Base-by-base conservation (phyloP, 2,797 vertebrate genomes). In the Scolopax bukidnonensis region DNA sequence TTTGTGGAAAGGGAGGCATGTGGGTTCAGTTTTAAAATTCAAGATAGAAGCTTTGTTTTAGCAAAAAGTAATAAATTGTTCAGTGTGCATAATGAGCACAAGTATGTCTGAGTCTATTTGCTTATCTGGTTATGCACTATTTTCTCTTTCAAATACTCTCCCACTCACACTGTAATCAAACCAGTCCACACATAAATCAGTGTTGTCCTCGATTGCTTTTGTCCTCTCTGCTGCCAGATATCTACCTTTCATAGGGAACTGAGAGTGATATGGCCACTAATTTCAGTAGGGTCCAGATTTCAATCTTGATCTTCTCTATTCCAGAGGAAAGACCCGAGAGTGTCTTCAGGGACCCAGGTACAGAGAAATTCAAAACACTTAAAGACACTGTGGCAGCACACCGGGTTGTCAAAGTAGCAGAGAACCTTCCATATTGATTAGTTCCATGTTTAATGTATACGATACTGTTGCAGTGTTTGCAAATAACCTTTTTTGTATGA, bases 401-500 rank as follows among this genome's bases (percentile, higher is more conserved):
- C 70, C 79, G 84, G 24, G 77, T 80, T 95, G 96, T 95, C 95
- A 97, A 96, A 97, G 96, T 88, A 95, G 96, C 96, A 97, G 96
- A 97, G 96, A 96, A 96, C 95, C 95, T 97, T 97, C 96, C 96
- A 96, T 63, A 91, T 96, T 97, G 97, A 98, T 98, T 98, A 97
- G 96, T 98, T 97, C 97, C 97, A 97, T 97, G 96, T 98, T 98
- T 98, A 98, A 98, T 97, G 97, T 97, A 98, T 97, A 96, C 43
- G 74, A 97, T 97, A 97, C 94, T 97, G 97, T 96, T 94, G 92
- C 97, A 97, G 95, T 96, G 89, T 97, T 98, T 98, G 97, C 97
- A 97, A 98, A 98, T 98, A 98, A 97, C 97, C 97, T 97, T 97
- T 93, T 98, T 97, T 97, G 96, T 97, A 98, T 96, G 96, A 98